phyloP scores from a whole-genome alignment of 2,113 vertebrate species.

The Callithrix jacchus region DNA sequence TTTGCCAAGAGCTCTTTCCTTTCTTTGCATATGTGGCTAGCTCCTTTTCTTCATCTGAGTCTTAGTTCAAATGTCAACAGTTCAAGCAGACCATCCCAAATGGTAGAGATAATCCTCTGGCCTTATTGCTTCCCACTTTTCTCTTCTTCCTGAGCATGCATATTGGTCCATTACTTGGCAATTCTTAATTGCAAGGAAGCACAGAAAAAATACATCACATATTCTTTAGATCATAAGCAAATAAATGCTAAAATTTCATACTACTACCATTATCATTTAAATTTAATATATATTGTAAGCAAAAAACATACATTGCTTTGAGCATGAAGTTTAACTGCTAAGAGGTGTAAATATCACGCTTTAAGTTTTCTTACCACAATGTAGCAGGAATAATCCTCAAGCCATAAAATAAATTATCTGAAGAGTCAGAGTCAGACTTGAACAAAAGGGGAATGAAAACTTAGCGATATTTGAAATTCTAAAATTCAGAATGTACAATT shows the following conservation, averaged over 20 bases:
- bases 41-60: neutral
- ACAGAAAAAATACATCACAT: neutral
- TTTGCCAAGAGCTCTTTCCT: neutral
- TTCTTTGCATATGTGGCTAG: neutral
- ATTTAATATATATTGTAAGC: neutral
- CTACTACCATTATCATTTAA: neutral
- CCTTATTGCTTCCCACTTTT: neutral
- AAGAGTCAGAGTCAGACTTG: constrained; percentile 23
- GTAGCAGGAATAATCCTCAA: constrained; percentile 40
- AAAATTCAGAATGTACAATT: constrained; percentile 43
- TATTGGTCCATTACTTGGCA: neutral
- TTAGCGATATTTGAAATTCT: constrained; percentile 61
- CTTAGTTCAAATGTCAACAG: neutral
- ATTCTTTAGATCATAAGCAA: neutral
- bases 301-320: neutral
- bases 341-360: constrained; percentile 23
- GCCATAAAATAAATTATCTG: constrained; percentile 49
- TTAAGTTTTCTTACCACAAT: constrained; percentile 7
- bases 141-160: neutral
- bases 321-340: constrained; percentile 19
- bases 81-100: neutral
- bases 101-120: neutral
- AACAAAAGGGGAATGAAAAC: constrained; percentile 29
- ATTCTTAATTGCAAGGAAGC: neutral
- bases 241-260: neutral